These are phyloP conservation scores for Drosophila takahashii DNA, from an alignment of 1,140 invertebrate genomes.

Conservation along the genomic window DNA sequence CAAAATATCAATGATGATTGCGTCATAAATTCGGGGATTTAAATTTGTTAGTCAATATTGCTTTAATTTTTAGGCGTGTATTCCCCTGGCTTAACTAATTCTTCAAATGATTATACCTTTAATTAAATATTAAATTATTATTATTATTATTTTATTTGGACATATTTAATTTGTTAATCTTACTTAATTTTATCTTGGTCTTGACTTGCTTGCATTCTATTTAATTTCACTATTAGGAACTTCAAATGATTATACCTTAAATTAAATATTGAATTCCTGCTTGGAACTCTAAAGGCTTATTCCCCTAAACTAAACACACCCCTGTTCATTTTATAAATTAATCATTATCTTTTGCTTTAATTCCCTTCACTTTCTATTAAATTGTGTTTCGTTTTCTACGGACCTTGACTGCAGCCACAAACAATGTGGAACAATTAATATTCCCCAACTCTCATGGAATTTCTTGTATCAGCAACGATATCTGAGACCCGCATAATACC, in stretches of 20 bases:
- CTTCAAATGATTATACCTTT: no score
- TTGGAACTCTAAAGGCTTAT: not conserved
- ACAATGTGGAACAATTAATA: slow-evolving; percentile 51
- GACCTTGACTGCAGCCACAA: slow-evolving; percentile 31
- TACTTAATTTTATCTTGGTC: no score
- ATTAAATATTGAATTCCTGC: not conserved
- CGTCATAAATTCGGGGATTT: not conserved
- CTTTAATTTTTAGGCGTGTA: not conserved
- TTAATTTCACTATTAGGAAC: no score
- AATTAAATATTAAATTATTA: no score
- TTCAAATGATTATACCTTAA: no score
- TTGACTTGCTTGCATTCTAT: no score
- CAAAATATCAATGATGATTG: slow-evolving; percentile 6
- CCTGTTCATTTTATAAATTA: slow-evolving; percentile 5
- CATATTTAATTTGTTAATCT: no score
- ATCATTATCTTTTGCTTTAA: slow-evolving; percentile 7
- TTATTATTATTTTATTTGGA: not conserved
- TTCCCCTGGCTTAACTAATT: no score
- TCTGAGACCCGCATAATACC: slow-evolving; percentile 36
- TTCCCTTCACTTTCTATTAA: slow-evolving; percentile 42
- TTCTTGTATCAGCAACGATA: slow-evolving; percentile 32
- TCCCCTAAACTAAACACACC: not conserved
- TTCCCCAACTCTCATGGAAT: slow-evolving; percentile 31
- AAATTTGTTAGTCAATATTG: not conserved
- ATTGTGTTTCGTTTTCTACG: slow-evolving; percentile 33